Conservation (phyloP, 2,113 vertebrate species). For the Carettochelys insculpta region DNA sequence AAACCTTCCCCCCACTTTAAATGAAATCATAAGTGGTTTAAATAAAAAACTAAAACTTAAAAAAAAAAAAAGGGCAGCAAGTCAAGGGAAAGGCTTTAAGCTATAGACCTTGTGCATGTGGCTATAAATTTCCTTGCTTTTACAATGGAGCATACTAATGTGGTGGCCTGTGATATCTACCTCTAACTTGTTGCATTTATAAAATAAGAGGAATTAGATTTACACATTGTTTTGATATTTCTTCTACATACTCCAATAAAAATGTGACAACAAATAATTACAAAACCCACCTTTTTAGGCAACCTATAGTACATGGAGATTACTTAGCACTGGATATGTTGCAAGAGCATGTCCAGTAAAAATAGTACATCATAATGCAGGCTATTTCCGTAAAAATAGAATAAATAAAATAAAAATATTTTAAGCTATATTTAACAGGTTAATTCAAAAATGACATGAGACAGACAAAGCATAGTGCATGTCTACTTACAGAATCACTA, state of each 20-base stretch:
- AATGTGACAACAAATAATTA: conserved; percentile 80
- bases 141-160: conserved; percentile 5
- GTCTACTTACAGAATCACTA: conserved; percentile 72
- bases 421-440: conserved; percentile 85
- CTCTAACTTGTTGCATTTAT: conserved; percentile 59
- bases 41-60: conserved; percentile 55
- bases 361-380: conserved; percentile 78
- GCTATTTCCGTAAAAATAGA: conserved; percentile 96
- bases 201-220: conserved; percentile 69
- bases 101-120: conserved; percentile 4
- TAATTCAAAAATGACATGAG: conserved; percentile 79
- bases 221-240: conserved; percentile 61
- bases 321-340: conserved; percentile 70
- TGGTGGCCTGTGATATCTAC: conserved; percentile 30
- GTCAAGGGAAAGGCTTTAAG: conserved; percentile 51
- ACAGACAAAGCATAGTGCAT: conserved; percentile 84
- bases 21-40: conserved; percentile 14
- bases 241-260: conserved; percentile 78
- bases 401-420: conserved; percentile 99
- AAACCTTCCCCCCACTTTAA: not conserved
- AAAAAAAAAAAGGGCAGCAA: no score
- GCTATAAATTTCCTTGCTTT: conserved; percentile 26
- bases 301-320: conserved; percentile 74
- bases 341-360: conserved; percentile 71
- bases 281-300: conserved; percentile 73